These are phyloP conservation scores for Chlamydotis undulata DNA, from an alignment of 2,113 vertebrate genomes.

Conservation along the genomic window DNA sequence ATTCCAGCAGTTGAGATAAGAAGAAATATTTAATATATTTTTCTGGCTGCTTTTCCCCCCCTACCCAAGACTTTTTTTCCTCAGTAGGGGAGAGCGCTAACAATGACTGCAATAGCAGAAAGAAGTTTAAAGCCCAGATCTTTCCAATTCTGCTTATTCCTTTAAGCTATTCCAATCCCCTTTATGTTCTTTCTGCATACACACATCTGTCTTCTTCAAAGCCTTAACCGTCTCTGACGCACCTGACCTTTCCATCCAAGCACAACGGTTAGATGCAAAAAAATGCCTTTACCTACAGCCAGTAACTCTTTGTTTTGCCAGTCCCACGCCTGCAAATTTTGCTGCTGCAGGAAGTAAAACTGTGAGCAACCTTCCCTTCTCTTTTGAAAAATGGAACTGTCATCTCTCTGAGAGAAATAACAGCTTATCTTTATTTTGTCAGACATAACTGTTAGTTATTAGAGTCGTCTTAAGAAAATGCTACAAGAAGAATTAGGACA, in stretches of 20 bases:
- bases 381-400: conserved; percentile 34
- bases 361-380: not conserved
- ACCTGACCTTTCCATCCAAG: conserved; percentile 66
- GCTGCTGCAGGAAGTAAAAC: conserved; percentile 29
- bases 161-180: conserved; percentile 47
- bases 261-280: not conserved
- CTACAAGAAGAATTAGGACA: conserved; percentile 40
- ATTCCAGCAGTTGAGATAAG: not conserved
- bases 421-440: conserved; percentile 57
- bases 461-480: conserved; percentile 10
- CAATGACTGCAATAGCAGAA: conserved; percentile 42
- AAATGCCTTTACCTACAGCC: conserved; percentile 39
- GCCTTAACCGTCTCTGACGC: conserved; percentile 65
- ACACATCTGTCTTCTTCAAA: conserved; percentile 67
- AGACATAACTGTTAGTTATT: conserved; percentile 36
- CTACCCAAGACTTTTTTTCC: not conserved
- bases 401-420: conserved; percentile 1
- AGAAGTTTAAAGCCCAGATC: conserved; percentile 34
- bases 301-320: conserved; percentile 42
- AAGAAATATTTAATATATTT: conserved; percentile 24
- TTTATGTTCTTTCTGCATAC: conserved; percentile 56
- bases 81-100: not conserved
- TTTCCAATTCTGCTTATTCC: conserved; percentile 44
- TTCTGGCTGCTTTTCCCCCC: not conserved
- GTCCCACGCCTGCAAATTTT: conserved; percentile 31